Conservation (phyloP, 2,888 invertebrate genomes). For the Ommatoiulus sabulosus region DNA sequence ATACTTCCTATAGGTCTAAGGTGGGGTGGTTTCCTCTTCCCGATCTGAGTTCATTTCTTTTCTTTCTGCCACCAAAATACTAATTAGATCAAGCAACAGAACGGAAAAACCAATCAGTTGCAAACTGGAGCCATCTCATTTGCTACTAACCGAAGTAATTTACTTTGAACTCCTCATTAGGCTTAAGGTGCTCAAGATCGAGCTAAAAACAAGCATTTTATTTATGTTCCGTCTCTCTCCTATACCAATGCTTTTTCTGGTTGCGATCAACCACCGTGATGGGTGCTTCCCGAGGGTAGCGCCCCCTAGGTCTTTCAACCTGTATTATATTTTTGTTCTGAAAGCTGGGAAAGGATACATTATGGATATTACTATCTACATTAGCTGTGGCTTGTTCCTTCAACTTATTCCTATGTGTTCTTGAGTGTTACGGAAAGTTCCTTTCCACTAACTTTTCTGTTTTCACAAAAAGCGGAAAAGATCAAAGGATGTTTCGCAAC, state of each 20-base stretch:
- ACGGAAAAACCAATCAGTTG: constrained; percentile 27
- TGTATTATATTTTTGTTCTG: too few relatives aligned
- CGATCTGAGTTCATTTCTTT: not conserved
- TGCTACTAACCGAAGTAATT: constrained; percentile 19
- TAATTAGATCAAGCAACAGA: constrained; percentile 34
- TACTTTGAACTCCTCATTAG: constrained; percentile 34
- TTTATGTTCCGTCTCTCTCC: not conserved
- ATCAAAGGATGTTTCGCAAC: too few relatives aligned
- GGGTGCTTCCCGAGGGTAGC: not conserved
- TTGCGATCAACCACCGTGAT: not conserved
- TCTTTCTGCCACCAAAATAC: constrained; percentile 21
- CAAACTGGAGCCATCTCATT: constrained; percentile 27
- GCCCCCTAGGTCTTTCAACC: not conserved
- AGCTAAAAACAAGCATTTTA: not conserved
- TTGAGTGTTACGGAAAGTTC: not conserved
- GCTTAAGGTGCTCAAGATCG: not conserved
- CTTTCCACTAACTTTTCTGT: too few relatives aligned
- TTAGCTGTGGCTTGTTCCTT: too few relatives aligned
- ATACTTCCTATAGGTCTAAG: not conserved
- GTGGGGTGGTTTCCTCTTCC: not conserved
- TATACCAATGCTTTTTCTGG: not conserved
- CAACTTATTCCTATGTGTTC: too few relatives aligned
- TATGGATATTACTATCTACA: too few relatives aligned
- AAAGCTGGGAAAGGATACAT: too few relatives aligned
- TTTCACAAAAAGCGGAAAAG: too few relatives aligned